These are phyloP conservation scores for Podabrus alpinus DNA, from an alignment of 2,888 invertebrate genomes.

Conservation along the genomic window DNA sequence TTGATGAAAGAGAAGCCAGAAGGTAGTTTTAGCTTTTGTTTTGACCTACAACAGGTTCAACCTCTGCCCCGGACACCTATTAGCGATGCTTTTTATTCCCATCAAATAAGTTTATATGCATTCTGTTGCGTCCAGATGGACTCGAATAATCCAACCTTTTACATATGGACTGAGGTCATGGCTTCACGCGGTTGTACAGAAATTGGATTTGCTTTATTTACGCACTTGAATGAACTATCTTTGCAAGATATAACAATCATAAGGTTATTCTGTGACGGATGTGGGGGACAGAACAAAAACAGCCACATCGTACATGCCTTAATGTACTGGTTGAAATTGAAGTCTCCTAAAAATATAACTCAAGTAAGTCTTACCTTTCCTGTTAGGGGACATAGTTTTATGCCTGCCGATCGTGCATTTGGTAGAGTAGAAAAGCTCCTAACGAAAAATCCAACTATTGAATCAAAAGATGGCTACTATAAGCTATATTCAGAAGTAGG, in stretches of 20 bases:
- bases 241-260: neutral
- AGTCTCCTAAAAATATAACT: constrained; percentile 2
- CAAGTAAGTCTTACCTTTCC: constrained; percentile 13
- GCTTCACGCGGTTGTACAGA: constrained; percentile 11
- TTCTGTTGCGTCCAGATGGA: constrained; percentile 8
- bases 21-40: constrained; percentile 10
- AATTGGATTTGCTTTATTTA: constrained; percentile 23
- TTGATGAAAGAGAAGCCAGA: constrained; percentile 6
- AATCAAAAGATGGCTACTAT: constrained; percentile 7
- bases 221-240: constrained; percentile 10
- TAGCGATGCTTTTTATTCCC: constrained; percentile 19
- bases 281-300: constrained; percentile 9
- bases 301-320: neutral
- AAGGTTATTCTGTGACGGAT: constrained; percentile 8
- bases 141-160: constrained; percentile 24
- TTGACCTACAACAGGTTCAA: constrained; percentile 24
- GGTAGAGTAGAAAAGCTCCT: constrained; percentile 16
- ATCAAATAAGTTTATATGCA: constrained; percentile 17
- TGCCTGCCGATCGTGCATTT: constrained; percentile 21
- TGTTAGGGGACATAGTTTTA: constrained; percentile 14
- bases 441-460: constrained; percentile 5
- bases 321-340: neutral
- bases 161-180: constrained; percentile 18
- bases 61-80: constrained; percentile 16
- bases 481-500: neutral